Base-by-base conservation (phyloP, 2,113 vertebrate genomes). In the Acanthochromis polyacanthus region DNA sequence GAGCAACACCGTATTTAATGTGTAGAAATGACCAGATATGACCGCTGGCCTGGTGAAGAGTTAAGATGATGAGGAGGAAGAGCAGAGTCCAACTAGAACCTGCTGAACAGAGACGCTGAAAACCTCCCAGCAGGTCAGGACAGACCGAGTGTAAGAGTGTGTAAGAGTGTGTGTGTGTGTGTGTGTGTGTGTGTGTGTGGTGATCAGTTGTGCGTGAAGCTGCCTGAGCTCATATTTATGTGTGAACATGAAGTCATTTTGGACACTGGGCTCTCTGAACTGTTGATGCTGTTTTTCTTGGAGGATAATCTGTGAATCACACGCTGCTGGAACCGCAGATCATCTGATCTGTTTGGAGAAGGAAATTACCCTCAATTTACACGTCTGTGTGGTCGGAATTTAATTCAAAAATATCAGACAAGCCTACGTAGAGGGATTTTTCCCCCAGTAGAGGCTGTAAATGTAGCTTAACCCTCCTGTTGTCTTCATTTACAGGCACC, bases 41-140 rank as follows among this genome's bases (percentile, higher is more conserved):
- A n/a, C n/a, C n/a, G n/a, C n/a, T n/a, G n/a, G n/a, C n/a, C n/a
- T n/a, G n/a, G n/a, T n/a, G n/a, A n/a, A n/a, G n/a, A n/a, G n/a
- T n/a, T n/a, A n/a, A n/a, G n/a, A n/a, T n/a, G n/a, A n/a, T n/a
- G n/a, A n/a, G n/a, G n/a, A n/a, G n/a, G n/a, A n/a, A n/a, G n/a
- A n/a, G n/a, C n/a, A n/a, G n/a, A n/a, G n/a, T n/a, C n/a, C n/a
- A n/a, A n/a, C n/a, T n/a, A n/a, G n/a, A n/a, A 75, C 62, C 46
- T 38, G 71, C 50, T 46, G 53, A 82, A 28, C 38, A 22, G 59
- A 67, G 57, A 69, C 61, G 64, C 66, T 46, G 76, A 68, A 65
- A 80, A 68, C 11, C 72, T 79, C 76, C 79, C 63, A 64, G 56
- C 83, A 82, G 81, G 81, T 64, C 82, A 70, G 36, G 68, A 51